phyloP scores from a whole-genome alignment of 2,797 vertebrate genomes.

The Onychomys arenicola region DNA sequence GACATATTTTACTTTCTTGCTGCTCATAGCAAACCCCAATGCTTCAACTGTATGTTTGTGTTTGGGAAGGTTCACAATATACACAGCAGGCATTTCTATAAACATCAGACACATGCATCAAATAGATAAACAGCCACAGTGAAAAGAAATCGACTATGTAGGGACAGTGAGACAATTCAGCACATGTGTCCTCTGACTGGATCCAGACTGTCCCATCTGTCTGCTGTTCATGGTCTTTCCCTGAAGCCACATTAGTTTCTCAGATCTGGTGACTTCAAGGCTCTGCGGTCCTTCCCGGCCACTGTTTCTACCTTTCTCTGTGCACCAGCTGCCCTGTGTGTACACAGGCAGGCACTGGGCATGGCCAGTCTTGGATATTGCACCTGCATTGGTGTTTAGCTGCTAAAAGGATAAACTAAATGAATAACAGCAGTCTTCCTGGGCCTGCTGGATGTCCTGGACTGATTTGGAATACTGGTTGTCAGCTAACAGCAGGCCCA shows the following conservation, averaged over 20 bases:
- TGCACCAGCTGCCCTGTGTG: too few species aligned
- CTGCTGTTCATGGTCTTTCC: not conserved
- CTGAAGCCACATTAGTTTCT: not conserved
- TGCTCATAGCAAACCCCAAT: not conserved
- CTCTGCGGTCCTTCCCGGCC: not conserved
- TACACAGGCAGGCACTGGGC: too few species aligned
- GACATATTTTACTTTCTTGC: constrained; percentile 39
- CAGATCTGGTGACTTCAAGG: not conserved
- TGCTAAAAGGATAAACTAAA: not conserved
- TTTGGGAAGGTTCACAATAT: not conserved
- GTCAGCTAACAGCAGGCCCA: not conserved
- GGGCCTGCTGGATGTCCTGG: not conserved
- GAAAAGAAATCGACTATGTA: not conserved
- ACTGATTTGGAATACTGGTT: not conserved
- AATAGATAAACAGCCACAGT: not conserved
- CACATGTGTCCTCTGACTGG: not conserved
- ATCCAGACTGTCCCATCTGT: not conserved
- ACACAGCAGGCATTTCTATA: not conserved
- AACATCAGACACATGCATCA: not conserved
- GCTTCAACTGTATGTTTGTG: not conserved
- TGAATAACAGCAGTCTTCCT: not conserved
- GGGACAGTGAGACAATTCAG: not conserved
- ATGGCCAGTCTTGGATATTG: not conserved
- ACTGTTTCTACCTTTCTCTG: not conserved
- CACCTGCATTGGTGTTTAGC: not conserved